phyloP scores from a whole-genome alignment of 2,113 vertebrate genomes.

The Coreoperca whiteheadi region DNA sequence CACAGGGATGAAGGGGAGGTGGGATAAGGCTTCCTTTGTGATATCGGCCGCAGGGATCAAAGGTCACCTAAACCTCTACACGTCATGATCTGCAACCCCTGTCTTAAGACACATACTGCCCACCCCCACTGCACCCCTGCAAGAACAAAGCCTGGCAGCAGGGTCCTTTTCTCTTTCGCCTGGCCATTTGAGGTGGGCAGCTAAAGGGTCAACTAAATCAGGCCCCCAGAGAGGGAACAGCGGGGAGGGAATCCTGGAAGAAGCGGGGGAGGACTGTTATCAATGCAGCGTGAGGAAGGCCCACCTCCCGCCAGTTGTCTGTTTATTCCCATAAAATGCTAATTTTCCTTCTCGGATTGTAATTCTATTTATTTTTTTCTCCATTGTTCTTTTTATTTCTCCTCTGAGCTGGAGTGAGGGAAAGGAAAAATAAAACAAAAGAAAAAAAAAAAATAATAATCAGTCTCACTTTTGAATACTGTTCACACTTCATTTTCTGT shows the following conservation, averaged over 20 bases:
- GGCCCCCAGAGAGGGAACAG: slow-evolving; percentile 39
- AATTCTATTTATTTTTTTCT: background rate
- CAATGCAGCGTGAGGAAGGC: slow-evolving; percentile 16
- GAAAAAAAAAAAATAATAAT: no score
- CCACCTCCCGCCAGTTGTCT: background rate
- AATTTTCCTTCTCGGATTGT: background rate
- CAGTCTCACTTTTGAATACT: background rate
- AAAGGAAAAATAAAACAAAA: no score
- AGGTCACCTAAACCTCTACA: slow-evolving; percentile 78
- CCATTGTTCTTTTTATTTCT: background rate
- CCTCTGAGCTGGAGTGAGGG: background rate
- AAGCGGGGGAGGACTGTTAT: slow-evolving; percentile 3
- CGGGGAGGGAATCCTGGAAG: slow-evolving; percentile 25
- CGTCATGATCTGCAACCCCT: slow-evolving; percentile 71
- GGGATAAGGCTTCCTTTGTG: slow-evolving; percentile 79
- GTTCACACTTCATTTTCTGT: background rate
- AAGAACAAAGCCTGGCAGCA: slow-evolving; percentile 75
- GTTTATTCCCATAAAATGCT: background rate
- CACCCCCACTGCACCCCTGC: slow-evolving; percentile 46
- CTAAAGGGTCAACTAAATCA: slow-evolving; percentile 73
- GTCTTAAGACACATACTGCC: slow-evolving; percentile 68
- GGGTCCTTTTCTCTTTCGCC: slow-evolving; percentile 57
- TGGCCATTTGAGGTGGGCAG: slow-evolving; percentile 60
- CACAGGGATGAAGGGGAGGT: slow-evolving; percentile 76
- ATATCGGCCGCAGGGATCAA: slow-evolving; percentile 68